Percentiles rank a stretch among this genome's conserved stretches.
Conservation (phyloP, 2,797 vertebrate genomes). For the Onychomys arenicola region DNA sequence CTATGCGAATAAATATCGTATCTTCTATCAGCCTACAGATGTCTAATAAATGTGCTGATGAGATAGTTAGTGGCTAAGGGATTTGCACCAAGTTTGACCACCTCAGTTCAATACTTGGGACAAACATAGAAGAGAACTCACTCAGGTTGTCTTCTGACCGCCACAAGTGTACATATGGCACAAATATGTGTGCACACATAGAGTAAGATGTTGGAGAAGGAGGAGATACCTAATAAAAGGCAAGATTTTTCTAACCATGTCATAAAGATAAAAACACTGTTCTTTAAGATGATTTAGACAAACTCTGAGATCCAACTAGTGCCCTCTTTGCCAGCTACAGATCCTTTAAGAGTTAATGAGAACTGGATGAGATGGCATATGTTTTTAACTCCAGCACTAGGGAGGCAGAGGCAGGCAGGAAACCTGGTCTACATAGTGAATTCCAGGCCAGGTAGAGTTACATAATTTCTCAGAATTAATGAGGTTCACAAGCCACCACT, state of each 20-base stretch:
- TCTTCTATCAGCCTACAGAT: constrained; percentile 11
- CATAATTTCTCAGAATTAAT: background rate
- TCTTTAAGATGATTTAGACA: background rate
- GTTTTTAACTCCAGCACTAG: background rate
- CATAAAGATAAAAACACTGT: constrained; percentile 24
- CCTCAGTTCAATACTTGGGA: background rate
- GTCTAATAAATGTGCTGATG: background rate
- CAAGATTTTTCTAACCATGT: constrained; percentile 17
- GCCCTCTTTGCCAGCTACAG: background rate
- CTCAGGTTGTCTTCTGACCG: background rate
- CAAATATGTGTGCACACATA: background rate
- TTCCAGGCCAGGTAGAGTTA: background rate
- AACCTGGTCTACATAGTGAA: background rate
- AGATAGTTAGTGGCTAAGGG: background rate
- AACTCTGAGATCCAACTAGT: background rate
- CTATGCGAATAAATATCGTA: background rate
- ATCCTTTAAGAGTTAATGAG: background rate
- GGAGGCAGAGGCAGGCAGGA: background rate
- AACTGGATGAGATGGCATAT: background rate
- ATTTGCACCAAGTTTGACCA: background rate
- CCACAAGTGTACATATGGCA: background rate
- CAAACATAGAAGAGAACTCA: background rate
- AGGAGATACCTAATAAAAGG: constrained; percentile 1
- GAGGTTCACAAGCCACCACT: background rate
- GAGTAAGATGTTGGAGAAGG: background rate